Evolutionary conservation across 2,113 vertebrate species (phyloP).

Genomic region (Jacana jacana): DNA sequence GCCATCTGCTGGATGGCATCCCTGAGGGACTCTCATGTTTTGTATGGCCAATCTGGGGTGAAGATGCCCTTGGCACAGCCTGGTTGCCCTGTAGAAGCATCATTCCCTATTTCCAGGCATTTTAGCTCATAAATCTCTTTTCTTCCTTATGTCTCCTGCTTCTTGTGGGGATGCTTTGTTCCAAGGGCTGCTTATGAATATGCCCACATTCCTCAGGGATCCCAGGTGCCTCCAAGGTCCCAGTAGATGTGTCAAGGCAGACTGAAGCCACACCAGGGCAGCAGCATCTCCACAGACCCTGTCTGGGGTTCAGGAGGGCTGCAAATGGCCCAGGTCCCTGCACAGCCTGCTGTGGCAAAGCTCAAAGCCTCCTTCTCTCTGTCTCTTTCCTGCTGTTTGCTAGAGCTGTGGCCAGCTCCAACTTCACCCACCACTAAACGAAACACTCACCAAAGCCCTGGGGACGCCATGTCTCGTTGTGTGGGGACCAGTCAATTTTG

Average conservation of each 20-base stretch:
- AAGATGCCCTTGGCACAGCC: neutral
- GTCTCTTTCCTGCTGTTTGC: neutral
- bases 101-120: neutral
- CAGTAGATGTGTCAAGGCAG: neutral
- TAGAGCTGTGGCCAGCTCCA: neutral
- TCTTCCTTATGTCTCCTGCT: neutral
- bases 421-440: neutral
- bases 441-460: neutral
- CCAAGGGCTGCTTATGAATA: neutral
- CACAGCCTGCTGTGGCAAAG: neutral
- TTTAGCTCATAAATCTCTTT: neutral
- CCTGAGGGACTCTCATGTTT: neutral
- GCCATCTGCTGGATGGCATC: neutral
- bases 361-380: neutral
- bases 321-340: neutral
- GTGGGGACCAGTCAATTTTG: neutral
- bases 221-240: neutral
- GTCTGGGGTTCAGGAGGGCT: neutral
- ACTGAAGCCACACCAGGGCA: neutral
- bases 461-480: rapidly evolving
- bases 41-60: neutral
- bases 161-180: neutral
- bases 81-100: neutral
- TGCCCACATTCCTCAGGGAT: neutral
- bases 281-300: neutral